Conservation (phyloP, 2,113 vertebrate species). For the Tursiops truncatus region DNA sequence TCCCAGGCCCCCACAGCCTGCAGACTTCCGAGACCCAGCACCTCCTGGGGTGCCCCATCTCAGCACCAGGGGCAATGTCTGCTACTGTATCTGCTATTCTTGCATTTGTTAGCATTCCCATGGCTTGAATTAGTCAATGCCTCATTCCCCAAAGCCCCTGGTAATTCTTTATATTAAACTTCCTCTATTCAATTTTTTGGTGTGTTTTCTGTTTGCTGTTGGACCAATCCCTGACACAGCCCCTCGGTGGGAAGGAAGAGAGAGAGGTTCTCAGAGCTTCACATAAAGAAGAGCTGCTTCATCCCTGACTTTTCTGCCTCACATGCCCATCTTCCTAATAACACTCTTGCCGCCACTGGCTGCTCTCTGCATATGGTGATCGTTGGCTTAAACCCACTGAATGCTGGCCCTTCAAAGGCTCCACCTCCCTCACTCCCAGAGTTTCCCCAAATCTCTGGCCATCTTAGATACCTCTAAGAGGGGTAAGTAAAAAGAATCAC, state of each 20-base stretch:
- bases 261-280: not conserved
- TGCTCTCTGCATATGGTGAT: not conserved
- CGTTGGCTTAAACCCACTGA: not conserved
- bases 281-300: not conserved
- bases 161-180: not conserved
- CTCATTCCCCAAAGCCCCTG: not conserved
- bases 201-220: not conserved
- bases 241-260: not conserved
- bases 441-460: not conserved
- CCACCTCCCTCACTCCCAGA: not conserved
- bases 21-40: not conserved
- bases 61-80: accelerated
- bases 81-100: not conserved
- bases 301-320: not conserved
- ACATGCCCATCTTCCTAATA: not conserved
- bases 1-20: not conserved
- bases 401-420: not conserved
- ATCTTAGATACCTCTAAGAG: not conserved
- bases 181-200: not conserved
- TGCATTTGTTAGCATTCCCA: not conserved
- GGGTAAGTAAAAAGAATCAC: not conserved
- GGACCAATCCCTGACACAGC: not conserved
- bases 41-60: not conserved
- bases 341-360: not conserved
- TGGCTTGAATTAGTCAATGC: not conserved